Evolutionary conservation across 2,113 vertebrate genomes (phyloP).

Genomic region (Engystomops pustulosus): DNA sequence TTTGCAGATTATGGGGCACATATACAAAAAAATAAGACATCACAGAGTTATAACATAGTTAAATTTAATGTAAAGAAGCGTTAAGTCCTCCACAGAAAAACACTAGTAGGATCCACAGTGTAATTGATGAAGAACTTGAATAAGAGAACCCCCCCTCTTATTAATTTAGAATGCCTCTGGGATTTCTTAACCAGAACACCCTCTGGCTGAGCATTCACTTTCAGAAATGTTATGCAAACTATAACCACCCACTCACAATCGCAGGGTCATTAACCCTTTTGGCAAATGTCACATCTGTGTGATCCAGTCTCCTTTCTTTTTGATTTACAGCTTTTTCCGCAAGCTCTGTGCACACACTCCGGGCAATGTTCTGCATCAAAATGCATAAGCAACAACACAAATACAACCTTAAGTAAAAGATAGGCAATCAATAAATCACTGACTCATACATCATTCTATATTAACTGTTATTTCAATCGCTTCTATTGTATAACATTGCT

Average conservation of each 20-base stretch:
- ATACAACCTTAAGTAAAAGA: not conserved
- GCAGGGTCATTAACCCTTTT: not conserved
- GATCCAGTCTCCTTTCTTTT: not conserved
- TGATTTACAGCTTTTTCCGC: not conserved
- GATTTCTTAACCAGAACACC: no score
- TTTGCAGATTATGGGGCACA: no score
- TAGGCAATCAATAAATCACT: slow-evolving; percentile 21
- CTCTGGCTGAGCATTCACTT: not conserved
- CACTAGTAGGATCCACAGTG: no score
- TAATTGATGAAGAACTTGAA: no score
- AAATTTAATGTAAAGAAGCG: no score
- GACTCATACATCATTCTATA: slow-evolving; percentile 8
- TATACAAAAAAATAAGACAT: no score
- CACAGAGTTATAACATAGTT: no score
- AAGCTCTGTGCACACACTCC: not conserved
- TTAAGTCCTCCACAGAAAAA: no score
- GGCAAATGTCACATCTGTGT: not conserved
- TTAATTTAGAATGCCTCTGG: no score
- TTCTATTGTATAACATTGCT: slow-evolving; percentile 8
- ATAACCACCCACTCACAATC: not conserved
- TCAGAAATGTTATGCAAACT: not conserved
- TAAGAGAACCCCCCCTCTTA: no score
- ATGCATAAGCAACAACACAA: not conserved
- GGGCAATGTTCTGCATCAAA: not conserved
- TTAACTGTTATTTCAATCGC: slow-evolving; percentile 8